A percentile compares a stretch with the other conserved stretches of the same genome.
Evolutionary conservation across 2,888 invertebrate genomes (phyloP).

Genomic region (Macropis europaea): DNA sequence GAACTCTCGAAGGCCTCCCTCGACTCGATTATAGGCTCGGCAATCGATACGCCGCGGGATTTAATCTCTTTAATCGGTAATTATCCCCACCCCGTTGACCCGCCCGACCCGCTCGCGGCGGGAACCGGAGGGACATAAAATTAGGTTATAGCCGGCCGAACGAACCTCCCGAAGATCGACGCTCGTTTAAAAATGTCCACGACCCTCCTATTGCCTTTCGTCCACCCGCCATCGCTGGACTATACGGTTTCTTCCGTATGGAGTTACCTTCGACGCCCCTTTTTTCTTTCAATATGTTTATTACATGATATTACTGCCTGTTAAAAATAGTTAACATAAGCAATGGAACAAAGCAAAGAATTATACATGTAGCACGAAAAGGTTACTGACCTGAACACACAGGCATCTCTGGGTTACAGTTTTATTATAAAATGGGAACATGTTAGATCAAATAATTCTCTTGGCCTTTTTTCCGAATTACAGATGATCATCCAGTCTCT

Average conservation of each 20-base stretch:
- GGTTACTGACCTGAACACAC: too few species aligned
- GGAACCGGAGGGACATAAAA: conserved; percentile 65
- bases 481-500: too few species aligned
- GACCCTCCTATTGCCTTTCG: conserved; percentile 24
- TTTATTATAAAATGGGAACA: too few species aligned
- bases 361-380: too few species aligned
- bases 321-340: too few species aligned
- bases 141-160: conserved; percentile 65
- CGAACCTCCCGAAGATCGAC: conserved; percentile 48
- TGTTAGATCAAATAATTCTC: too few species aligned
- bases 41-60: conserved; percentile 76
- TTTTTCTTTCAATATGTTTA: too few species aligned
- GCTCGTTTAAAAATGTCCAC: conserved; percentile 47
- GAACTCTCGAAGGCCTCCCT: conserved; percentile 62
- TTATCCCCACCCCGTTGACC: conserved; percentile 69
- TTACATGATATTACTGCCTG: too few species aligned
- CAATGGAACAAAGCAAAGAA: too few species aligned
- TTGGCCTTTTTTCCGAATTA: too few species aligned
- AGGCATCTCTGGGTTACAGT: too few species aligned
- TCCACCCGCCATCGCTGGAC: conserved; percentile 4
- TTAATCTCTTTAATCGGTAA: conserved; percentile 78
- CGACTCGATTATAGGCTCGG: conserved; percentile 71
- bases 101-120: conserved; percentile 42
- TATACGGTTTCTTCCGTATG: conserved; percentile 29
- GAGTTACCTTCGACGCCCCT: too few species aligned